phyloP scores from a whole-genome alignment of 2,797 vertebrate species.

The Tinamus major region DNA sequence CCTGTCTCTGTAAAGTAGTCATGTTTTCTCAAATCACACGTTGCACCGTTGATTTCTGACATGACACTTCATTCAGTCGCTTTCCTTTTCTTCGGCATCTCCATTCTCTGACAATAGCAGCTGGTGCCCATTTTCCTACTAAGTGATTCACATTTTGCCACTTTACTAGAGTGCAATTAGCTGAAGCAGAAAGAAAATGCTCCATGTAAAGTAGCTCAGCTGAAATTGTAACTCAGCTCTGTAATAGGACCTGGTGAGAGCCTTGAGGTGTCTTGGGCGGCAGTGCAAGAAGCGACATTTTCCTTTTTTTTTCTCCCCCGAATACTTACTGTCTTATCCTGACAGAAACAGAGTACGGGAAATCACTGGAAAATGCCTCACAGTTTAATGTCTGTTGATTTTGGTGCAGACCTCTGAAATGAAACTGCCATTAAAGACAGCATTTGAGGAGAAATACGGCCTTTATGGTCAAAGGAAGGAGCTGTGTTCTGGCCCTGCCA shows the following conservation, averaged over 20 bases:
- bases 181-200: conserved; percentile 73
- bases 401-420: background rate
- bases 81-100: conserved; percentile 75
- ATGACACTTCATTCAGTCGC: conserved; percentile 82
- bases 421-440: background rate
- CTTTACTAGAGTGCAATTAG: conserved; percentile 82
- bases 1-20: conserved; percentile 92
- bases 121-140: conserved; percentile 83
- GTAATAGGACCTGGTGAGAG: background rate
- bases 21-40: conserved; percentile 90
- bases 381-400: background rate
- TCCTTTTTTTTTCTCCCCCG: background rate
- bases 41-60: conserved; percentile 89
- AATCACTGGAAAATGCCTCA: background rate
- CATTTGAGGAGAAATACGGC: background rate
- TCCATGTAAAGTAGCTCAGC: conserved; percentile 51
- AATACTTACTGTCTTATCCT: background rate
- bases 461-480: background rate
- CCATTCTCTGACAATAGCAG: conserved; percentile 81
- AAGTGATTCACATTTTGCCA: conserved; percentile 84
- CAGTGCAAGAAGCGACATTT: background rate
- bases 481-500: background rate
- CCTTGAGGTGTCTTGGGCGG: conserved; percentile 21
- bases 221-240: conserved; percentile 72
- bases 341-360: background rate